phyloP scores from a whole-genome alignment of 1,140 invertebrate species.

The Brachionus plicatilis region DNA sequence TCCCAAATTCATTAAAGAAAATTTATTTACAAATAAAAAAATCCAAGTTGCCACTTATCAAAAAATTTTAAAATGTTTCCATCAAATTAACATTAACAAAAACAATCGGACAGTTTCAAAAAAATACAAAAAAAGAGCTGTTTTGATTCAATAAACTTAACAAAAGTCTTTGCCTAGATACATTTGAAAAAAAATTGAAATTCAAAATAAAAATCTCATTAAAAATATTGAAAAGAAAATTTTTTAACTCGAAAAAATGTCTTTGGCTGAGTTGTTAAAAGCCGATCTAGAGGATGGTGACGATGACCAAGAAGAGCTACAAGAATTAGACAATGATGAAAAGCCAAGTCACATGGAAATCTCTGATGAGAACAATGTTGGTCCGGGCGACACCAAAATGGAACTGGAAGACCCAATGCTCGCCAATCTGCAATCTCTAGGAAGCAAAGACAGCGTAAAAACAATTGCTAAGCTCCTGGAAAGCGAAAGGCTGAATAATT shows the following conservation, averaged over 20 bases:
- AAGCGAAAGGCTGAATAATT: conserved; percentile 61
- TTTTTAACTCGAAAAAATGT: conserved; percentile 63
- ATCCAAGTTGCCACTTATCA: too few species aligned
- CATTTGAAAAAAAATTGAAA: not conserved
- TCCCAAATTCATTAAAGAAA: too few species aligned
- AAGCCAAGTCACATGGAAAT: conserved; percentile 51
- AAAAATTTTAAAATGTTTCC: too few species aligned
- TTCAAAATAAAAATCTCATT: not conserved
- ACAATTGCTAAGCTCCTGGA: conserved; percentile 15
- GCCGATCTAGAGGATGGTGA: conserved; percentile 79
- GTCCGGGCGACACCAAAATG: conserved; percentile 77
- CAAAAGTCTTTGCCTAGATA: not conserved
- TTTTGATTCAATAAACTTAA: not conserved
- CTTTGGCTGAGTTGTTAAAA: conserved; percentile 84
- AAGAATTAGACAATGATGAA: conserved; percentile 56
- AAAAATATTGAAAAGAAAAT: not conserved
- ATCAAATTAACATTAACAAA: not conserved
- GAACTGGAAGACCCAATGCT: conserved; percentile 57
- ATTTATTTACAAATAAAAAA: too few species aligned
- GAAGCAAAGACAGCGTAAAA: conserved; percentile 27
- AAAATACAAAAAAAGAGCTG: not conserved
- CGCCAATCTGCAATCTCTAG: conserved; percentile 41
- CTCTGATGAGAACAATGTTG: conserved; percentile 62
- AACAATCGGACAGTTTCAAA: not conserved
- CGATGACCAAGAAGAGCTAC: conserved; percentile 40